Evolutionary conservation across 2,113 vertebrate genomes (phyloP).

Genomic region (Emydura subglobosa): DNA sequence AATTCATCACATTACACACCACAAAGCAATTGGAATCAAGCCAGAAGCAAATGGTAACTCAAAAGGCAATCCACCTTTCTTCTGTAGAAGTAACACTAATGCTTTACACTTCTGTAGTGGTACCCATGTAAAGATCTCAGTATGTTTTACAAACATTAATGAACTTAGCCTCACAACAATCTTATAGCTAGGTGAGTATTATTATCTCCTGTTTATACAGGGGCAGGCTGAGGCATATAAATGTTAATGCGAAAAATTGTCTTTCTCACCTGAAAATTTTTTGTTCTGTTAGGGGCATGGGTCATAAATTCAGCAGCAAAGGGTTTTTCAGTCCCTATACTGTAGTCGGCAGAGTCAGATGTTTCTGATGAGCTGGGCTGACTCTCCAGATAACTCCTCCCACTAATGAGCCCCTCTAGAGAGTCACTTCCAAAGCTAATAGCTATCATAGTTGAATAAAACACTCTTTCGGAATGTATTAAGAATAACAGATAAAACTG

Average conservation of each 20-base stretch:
- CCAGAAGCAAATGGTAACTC: constrained; percentile 73
- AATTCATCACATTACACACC: constrained; percentile 62
- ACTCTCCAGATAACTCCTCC: no score
- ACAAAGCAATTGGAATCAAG: constrained; percentile 61
- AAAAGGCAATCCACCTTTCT: constrained; percentile 71
- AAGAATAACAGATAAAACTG: no score
- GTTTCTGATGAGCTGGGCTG: no score
- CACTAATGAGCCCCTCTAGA: not conserved
- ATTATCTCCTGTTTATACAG: not conserved
- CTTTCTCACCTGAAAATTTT: not conserved
- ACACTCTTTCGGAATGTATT: no score
- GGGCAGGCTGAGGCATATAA: not conserved
- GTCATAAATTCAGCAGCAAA: not conserved
- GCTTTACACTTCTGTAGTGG: constrained; percentile 41
- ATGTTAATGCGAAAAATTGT: not conserved
- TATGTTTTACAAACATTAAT: constrained; percentile 35
- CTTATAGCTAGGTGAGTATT: not conserved
- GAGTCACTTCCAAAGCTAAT: not conserved
- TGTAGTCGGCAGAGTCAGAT: not conserved
- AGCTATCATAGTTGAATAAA: no score
- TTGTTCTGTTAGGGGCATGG: not conserved
- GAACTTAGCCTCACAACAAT: not conserved
- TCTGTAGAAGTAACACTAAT: constrained; percentile 45
- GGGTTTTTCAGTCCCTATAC: not conserved
- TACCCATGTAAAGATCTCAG: constrained; percentile 53